Base-by-base conservation (phyloP, 2,797 vertebrate species). In the Sebastes wilsoni region DNA sequence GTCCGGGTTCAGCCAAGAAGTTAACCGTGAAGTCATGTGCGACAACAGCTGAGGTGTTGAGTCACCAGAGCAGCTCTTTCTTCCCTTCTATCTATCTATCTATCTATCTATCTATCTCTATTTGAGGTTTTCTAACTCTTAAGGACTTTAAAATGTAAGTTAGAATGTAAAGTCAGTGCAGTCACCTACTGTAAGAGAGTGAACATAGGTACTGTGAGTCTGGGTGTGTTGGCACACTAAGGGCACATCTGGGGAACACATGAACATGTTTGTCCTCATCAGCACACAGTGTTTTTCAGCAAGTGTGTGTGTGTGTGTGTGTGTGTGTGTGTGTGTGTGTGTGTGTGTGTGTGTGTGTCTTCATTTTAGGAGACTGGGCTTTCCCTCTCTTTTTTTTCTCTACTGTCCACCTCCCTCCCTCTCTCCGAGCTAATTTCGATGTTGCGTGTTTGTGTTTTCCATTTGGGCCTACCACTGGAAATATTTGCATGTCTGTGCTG, bases 401-500 rank as follows among this genome's bases (percentile, higher is more conserved):
- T 81, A 85, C 89, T 89, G 82, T 90, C 90, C 87, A 77, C 83
- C 87, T 83, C 83, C 77, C 85, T 75, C 90, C 84, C 85, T 78
- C 92, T 80, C 90, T 82, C 86, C 6, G 87, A 94, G 93, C 93
- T 95, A 95, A 95, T 96, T 95, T 95, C 82, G 94, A 95, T 94
- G 94, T 94, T 94, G 94, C 93, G 90, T 96, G 95, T 96, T 94
- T 96, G 95, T 96, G 95, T 95, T 96, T 96, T 96, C 94, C 95
- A 95, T 95, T 94, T 95, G 90, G 94, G 95, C 93, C 92, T 95
- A 94, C 95, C 94, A 93, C 95, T 96, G 94, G 94, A 95, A 96
- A 96, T 95, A 96, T 96, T 96, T 96, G 95, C 95, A 96, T 96
- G 95, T 96, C 94, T 95, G 95, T 95, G 94, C 94, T 90, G 91